Percentiles rank a stretch among this genome's conserved stretches.
phyloP scores from a whole-genome alignment of 2,888 invertebrate genomes.

The Dolichopus griseipennis region DNA sequence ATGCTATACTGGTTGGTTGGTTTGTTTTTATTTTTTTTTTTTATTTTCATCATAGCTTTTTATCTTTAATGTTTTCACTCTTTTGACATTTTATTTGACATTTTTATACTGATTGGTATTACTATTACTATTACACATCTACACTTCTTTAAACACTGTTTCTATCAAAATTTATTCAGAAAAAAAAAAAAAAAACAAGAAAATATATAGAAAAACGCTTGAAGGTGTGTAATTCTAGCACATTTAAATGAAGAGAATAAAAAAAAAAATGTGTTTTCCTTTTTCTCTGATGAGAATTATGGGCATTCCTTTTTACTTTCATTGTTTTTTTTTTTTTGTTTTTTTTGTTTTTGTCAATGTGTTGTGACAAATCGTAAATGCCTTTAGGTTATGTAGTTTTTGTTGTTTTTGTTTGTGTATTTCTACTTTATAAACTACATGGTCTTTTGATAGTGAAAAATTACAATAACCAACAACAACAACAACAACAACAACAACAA shows the following conservation, averaged over 20 bases:
- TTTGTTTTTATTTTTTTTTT: not conserved
- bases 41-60: not conserved
- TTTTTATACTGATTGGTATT: not conserved
- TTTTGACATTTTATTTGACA: not conserved
- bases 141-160: too few relatives aligned
- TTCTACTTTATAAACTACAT: not conserved
- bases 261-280: too few relatives aligned
- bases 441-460: not conserved
- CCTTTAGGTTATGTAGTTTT: too few relatives aligned
- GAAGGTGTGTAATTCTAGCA: not conserved
- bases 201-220: not conserved
- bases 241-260: too few relatives aligned
- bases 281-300: not conserved
- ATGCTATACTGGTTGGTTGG: not conserved
- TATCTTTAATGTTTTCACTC: not conserved
- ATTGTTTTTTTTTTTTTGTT: not conserved
- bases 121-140: not conserved
- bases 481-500: too few relatives aligned
- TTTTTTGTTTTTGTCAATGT: not conserved
- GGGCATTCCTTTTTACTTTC: not conserved
- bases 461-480: too few relatives aligned
- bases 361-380: not conserved
- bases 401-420: too few relatives aligned
- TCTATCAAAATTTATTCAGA: too few relatives aligned
- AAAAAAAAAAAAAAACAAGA: too few relatives aligned